phyloP scores from a whole-genome alignment of 2,888 invertebrate genomes.

The Meteorus cinctellus region DNA sequence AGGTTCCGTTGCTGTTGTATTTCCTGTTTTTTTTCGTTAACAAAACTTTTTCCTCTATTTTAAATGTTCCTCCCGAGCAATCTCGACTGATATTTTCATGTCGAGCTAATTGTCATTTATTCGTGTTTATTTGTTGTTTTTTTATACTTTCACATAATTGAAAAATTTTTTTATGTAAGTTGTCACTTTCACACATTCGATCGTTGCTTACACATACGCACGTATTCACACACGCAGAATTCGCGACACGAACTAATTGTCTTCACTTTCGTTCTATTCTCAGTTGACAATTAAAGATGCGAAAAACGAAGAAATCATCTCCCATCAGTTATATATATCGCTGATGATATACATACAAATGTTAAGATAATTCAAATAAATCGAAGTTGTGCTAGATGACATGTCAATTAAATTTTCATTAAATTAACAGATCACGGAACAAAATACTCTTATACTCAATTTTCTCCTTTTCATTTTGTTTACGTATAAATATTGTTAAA shows the following conservation, averaged over 20 bases:
- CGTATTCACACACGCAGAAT: slow-evolving; percentile 33
- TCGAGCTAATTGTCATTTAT: background rate
- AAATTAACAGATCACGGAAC: slow-evolving; percentile 59
- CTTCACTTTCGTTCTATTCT: slow-evolving; percentile 35
- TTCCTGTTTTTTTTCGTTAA: background rate
- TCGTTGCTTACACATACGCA: slow-evolving; percentile 37
- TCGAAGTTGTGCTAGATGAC: slow-evolving; percentile 55
- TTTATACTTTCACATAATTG: slow-evolving; percentile 32
- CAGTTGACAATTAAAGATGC: slow-evolving; percentile 25
- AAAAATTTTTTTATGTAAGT: slow-evolving; percentile 21
- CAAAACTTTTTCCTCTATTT: background rate
- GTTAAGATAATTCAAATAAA: slow-evolving; percentile 36
- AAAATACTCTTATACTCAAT: slow-evolving; percentile 53
- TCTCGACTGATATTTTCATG: background rate
- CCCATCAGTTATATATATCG: background rate
- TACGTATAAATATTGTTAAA: slow-evolving; percentile 65
- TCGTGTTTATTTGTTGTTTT: background rate
- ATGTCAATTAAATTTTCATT: slow-evolving; percentile 64
- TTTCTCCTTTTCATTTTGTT: slow-evolving; percentile 43
- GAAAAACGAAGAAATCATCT: slow-evolving; percentile 42
- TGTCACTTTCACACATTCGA: slow-evolving; percentile 48
- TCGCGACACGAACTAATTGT: background rate
- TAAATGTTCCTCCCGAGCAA: background rate
- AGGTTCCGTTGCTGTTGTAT: background rate
- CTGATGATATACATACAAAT: slow-evolving; percentile 12